Evolutionary conservation across 2,888 invertebrate genomes (phyloP), one percentile per base, ranked within the genome.

Genomic region (Sarcophaga subvicina): DNA sequence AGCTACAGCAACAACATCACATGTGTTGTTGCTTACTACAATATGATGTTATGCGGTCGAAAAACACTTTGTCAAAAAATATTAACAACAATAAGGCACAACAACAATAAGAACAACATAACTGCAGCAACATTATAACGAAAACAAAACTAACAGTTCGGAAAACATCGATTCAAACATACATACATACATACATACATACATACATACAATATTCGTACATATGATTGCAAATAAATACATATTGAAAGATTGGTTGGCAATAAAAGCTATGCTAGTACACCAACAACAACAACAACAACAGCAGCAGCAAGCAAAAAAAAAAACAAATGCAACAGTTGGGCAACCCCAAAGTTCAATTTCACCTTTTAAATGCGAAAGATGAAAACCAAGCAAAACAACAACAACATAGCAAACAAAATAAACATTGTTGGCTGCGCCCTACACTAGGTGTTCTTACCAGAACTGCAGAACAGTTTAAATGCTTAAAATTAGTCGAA

Each of bases 301-400:
- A 1, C 54, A 54, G 0, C 54, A 54, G 0, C 54, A 54, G 12
- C 49, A 4, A 4, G 2, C 22, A 25, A 0, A 27, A 0, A 25
- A 63, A n/a, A 69, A 5, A 25, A 81, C 66, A 88, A 78, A 2
- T 37, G 37, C 37, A 37, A 76, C 83, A 88, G 81, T 88, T 85
- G 90, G 89, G 88, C 90, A 91, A 91, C 92, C 91, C 90, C 90
- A 90, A 54, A 89, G 92, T 90, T 92, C 92, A 91, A 89, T 90
- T 37, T 90, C 88, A 88, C 83, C 87, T 88, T 83, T 78, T 71
- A 49, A 54, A 54, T 17, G 45, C 17, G 47, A 87, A 77, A 80
- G 69, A 81, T 66, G 59, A 62, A 54, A 78, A 85, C 80, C 37
- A 84, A 83, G 83, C 80, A 66, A 73, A 62, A 54, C n/a, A 25